Conservation (phyloP, 2,888 invertebrate genomes). For the Caenorhabditis drosophilae region DNA sequence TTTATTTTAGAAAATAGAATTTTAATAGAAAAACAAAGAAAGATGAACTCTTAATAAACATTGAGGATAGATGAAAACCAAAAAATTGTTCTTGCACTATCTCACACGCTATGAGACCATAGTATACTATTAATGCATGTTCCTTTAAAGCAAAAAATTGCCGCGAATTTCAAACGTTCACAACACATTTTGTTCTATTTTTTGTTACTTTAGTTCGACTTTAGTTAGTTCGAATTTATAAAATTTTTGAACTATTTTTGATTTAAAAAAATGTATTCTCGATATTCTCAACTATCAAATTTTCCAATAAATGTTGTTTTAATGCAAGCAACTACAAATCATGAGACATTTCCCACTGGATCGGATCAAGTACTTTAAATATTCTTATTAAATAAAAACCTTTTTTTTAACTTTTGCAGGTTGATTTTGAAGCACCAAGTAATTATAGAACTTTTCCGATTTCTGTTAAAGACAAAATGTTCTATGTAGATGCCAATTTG, state of each 20-base stretch:
- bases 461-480: slow-evolving; percentile 12
- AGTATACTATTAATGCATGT: slow-evolving; percentile 18
- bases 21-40: neutral
- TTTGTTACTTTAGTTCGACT: too few relatives aligned
- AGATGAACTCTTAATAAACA: neutral
- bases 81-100: too few relatives aligned
- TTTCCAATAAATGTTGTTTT: slow-evolving; percentile 32
- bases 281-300: slow-evolving; percentile 1
- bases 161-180: neutral
- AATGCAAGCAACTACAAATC: slow-evolving; percentile 31
- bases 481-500: slow-evolving; percentile 19
- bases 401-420: slow-evolving; percentile 14
- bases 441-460: slow-evolving; percentile 21
- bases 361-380: slow-evolving; percentile 21
- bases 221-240: too few relatives aligned
- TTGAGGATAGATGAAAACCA: neutral
- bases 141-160: slow-evolving; percentile 24
- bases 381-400: neutral
- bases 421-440: slow-evolving; percentile 28
- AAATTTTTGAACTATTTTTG: neutral
- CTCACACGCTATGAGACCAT: slow-evolving; percentile 21
- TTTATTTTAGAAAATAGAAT: too few relatives aligned
- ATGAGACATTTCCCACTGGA: slow-evolving; percentile 24
- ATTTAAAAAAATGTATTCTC: neutral
- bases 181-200: too few relatives aligned